These are phyloP conservation scores for Ormyrus pomaceus DNA, from an alignment of 2,888 invertebrate species.

Conservation along the genomic window DNA sequence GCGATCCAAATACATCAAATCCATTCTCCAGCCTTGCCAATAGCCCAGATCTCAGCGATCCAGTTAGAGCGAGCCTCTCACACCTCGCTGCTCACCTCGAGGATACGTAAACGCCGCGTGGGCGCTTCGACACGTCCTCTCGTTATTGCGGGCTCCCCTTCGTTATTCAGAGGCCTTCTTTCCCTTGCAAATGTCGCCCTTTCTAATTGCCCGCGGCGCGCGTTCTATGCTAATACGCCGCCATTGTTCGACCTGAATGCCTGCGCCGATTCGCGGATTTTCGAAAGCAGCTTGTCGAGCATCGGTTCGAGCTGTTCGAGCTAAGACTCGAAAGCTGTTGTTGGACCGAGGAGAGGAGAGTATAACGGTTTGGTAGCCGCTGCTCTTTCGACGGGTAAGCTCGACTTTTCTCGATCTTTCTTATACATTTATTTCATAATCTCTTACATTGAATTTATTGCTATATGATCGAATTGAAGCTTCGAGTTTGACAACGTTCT, in stretches of 20 bases:
- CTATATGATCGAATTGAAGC: too few relatives aligned
- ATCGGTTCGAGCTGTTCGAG: too few relatives aligned
- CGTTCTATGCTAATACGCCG: conserved; percentile 44
- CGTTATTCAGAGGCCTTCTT: conserved; percentile 55
- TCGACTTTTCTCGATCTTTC: too few relatives aligned
- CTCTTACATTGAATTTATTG: too few relatives aligned
- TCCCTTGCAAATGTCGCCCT: conserved; percentile 46
- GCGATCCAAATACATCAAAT: too few relatives aligned
- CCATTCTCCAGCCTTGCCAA: too few relatives aligned
- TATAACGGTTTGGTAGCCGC: too few relatives aligned
- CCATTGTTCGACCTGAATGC: conserved; percentile 29
- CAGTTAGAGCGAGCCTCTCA: background rate
- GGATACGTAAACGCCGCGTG: conserved; percentile 7
- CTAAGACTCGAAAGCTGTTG: background rate
- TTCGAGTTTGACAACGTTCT: too few relatives aligned
- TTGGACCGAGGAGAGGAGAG: too few relatives aligned
- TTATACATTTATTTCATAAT: too few relatives aligned
- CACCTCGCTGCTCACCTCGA: too few relatives aligned
- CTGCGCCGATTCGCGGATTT: conserved; percentile 11
- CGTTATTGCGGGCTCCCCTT: conserved; percentile 33
- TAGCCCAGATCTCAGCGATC: background rate
- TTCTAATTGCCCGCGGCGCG: conserved; percentile 47
- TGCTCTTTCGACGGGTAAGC: too few relatives aligned
- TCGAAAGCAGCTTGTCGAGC: conserved; percentile 1
- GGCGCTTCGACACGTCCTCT: conserved; percentile 42